A percentile compares a stretch with the other conserved stretches of the same genome.
Conservation (phyloP, 2,113 vertebrate species). For the Brachyhypopomus occidentalis region DNA sequence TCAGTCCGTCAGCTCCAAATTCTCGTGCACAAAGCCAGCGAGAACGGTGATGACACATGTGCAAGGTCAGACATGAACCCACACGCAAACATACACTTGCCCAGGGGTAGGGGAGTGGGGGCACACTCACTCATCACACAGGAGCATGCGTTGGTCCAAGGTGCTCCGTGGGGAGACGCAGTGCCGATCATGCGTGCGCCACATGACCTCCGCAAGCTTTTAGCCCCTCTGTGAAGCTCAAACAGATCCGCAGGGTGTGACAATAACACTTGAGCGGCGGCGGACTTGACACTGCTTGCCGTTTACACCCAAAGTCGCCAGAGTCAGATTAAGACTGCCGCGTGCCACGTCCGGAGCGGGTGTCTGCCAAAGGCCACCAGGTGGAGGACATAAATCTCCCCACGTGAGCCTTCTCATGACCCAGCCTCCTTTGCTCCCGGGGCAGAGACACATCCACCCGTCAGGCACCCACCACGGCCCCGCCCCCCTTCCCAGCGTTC, state of each 20-base stretch:
- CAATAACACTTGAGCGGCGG: neutral
- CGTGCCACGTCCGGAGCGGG: neutral
- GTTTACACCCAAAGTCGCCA: neutral
- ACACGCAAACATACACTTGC: slow-evolving; percentile 1
- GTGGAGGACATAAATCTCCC: slow-evolving; percentile 70
- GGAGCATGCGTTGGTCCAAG: too few relatives aligned
- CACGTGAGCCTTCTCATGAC: slow-evolving; percentile 61
- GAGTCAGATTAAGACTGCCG: neutral
- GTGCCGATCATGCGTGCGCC: neutral
- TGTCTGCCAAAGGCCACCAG: slow-evolving; percentile 63
- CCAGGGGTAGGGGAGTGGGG: neutral
- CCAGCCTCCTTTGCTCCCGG: slow-evolving; percentile 56
- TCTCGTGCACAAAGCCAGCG: slow-evolving; percentile 23
- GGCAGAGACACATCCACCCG: slow-evolving; percentile 61
- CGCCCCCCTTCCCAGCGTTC: slow-evolving; percentile 59
- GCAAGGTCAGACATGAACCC: slow-evolving; percentile 72
- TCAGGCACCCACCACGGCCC: slow-evolving; percentile 55
- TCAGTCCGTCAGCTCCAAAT: slow-evolving; percentile 30
- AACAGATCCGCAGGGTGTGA: neutral
- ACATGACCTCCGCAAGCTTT: too few relatives aligned
- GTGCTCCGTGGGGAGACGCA: too few relatives aligned
- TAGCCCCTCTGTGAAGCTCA: neutral
- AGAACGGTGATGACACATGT: slow-evolving; percentile 39
- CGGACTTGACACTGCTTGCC: neutral
- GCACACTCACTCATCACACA: slow-evolving; percentile 6